Conservation (phyloP, 2,113 vertebrate species). For the Sylvia atricapilla region DNA sequence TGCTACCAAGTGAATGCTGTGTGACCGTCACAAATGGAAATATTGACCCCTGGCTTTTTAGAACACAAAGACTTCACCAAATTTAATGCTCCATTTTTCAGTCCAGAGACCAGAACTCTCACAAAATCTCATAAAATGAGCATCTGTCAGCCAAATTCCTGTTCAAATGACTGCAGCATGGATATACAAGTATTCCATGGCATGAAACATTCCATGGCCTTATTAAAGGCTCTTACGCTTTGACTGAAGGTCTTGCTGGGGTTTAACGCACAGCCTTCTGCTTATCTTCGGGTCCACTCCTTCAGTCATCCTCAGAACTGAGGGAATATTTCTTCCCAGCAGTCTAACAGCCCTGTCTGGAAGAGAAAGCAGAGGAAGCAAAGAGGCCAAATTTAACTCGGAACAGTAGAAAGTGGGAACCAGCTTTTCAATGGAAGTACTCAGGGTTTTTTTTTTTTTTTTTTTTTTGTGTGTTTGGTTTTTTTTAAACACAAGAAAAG, state of each 20-base stretch:
- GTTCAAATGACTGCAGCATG: not conserved
- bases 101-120: not conserved
- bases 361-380: not conserved
- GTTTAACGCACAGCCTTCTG: slow-evolving; percentile 64
- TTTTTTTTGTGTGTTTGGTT: too few species aligned
- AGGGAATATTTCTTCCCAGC: slow-evolving; percentile 44
- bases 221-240: not conserved
- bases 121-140: not conserved
- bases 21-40: not conserved
- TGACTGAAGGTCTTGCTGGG: not conserved
- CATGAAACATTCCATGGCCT: not conserved
- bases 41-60: not conserved
- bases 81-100: not conserved
- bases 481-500: not conserved
- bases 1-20: not conserved
- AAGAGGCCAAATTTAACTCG: not conserved
- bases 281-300: not conserved
- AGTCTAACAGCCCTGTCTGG: slow-evolving; percentile 49
- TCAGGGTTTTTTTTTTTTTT: not conserved
- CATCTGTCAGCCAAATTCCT: not conserved
- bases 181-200: fast-evolving
- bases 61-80: not conserved
- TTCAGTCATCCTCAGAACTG: not conserved
- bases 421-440: not conserved
- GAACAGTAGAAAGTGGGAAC: not conserved